Evolutionary conservation across 2,888 invertebrate species (phyloP).

Genomic region (Cataglyphis altisquamis): DNA sequence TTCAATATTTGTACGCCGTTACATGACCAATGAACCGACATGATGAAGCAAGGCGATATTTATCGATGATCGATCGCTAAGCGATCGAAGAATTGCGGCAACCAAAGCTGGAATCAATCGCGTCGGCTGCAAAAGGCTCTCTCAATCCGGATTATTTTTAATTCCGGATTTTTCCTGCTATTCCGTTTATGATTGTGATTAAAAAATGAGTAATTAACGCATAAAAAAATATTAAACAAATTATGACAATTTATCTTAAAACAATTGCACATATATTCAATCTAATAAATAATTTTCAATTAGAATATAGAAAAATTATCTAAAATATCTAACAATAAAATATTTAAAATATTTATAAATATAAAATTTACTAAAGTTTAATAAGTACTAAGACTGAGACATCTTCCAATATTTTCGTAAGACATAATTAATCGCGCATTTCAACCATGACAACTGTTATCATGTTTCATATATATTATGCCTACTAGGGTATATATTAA

Average conservation of each 20-base stretch:
- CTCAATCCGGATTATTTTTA: slow-evolving; percentile 17
- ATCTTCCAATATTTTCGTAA: slow-evolving; percentile 8
- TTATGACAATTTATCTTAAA: slow-evolving; percentile 19
- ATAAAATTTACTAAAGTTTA: slow-evolving; percentile 7
- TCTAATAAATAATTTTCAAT: background rate
- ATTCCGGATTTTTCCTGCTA: too few species aligned
- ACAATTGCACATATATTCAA: background rate
- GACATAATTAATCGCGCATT: background rate
- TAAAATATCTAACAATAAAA: background rate
- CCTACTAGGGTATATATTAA: slow-evolving; percentile 6
- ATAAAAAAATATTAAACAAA: slow-evolving; percentile 15
- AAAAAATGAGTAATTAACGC: slow-evolving; percentile 6
- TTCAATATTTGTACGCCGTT: slow-evolving; percentile 48
- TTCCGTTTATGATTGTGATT: background rate
- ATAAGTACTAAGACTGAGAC: slow-evolving; percentile 7
- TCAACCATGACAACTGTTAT: slow-evolving; percentile 6
- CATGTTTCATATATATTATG: slow-evolving; percentile 19
- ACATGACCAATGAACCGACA: slow-evolving; percentile 40
- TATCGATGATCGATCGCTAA: slow-evolving; percentile 52
- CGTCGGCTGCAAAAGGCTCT: slow-evolving; percentile 14
- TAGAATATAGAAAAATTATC: background rate
- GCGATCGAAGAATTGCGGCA: slow-evolving; percentile 43
- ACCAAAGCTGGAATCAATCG: slow-evolving; percentile 7
- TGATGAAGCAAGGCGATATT: slow-evolving; percentile 45
- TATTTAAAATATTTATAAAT: slow-evolving; percentile 4